A percentile compares a stretch with the other conserved stretches of the same genome.
phyloP scores from a whole-genome alignment of 2,888 invertebrate species.

The Cephus rjabovi region DNA sequence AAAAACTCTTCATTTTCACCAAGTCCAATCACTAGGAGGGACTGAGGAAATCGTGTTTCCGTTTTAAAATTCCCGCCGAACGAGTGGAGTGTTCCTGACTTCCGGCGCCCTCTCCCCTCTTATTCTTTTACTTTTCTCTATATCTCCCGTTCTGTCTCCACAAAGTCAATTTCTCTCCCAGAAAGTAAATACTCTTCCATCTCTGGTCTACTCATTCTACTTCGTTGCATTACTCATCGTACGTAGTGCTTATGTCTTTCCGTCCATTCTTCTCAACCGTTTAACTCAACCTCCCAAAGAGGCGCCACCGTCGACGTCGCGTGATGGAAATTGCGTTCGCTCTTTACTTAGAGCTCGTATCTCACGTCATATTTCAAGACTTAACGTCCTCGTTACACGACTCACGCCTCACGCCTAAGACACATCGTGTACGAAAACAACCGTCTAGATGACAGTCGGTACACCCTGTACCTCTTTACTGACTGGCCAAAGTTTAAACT shows the following conservation, averaged over 20 bases:
- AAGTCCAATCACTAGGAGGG: not conserved
- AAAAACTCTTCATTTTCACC: not conserved
- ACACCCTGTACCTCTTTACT: not conserved
- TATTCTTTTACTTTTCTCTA: not conserved
- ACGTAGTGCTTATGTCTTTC: not conserved
- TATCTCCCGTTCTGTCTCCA: not conserved
- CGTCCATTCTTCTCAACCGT: not conserved
- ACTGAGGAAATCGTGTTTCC: not conserved
- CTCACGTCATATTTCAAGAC: not conserved
- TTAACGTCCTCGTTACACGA: not conserved
- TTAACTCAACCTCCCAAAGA: not conserved
- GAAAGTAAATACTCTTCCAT: not conserved
- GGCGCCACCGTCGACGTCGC: not conserved
- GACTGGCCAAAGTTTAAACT: not conserved
- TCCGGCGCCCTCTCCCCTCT: not conserved
- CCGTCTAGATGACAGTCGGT: not conserved
- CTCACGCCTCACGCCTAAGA: not conserved
- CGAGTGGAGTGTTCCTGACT: not conserved
- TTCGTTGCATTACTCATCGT: not conserved
- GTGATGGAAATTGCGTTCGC: not conserved
- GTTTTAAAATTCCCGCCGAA: not conserved
- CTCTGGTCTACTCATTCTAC: not conserved
- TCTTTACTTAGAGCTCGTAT: not conserved
- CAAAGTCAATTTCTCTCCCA: not conserved
- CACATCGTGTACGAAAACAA: not conserved